phyloP scores from a whole-genome alignment of 1,140 invertebrate species.

The Macrosteles quadrilineatus region DNA sequence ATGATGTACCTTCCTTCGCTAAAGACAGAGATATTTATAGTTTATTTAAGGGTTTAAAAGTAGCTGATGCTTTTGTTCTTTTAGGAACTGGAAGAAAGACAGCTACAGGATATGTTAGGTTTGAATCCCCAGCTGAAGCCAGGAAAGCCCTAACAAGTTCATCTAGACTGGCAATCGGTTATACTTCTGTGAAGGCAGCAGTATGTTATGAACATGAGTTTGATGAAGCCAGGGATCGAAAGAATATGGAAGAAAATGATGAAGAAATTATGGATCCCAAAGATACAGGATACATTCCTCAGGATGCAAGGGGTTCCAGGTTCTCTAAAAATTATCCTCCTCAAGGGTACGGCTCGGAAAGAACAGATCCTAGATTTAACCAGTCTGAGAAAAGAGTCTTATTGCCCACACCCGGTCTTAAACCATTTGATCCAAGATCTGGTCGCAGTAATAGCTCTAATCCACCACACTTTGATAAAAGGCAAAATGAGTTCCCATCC shows the following conservation, averaged over 20 bases:
- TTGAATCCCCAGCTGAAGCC: slow-evolving; percentile 64
- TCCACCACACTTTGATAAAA: not conserved
- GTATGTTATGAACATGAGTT: slow-evolving; percentile 26
- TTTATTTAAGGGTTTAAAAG: slow-evolving; percentile 69
- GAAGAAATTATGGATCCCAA: slow-evolving; percentile 18
- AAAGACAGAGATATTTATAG: slow-evolving; percentile 78
- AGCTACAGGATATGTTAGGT: slow-evolving; percentile 69
- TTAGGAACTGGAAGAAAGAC: slow-evolving; percentile 41
- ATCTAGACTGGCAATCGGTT: slow-evolving; percentile 8
- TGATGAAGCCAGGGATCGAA: slow-evolving; percentile 18
- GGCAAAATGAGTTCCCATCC: not conserved
- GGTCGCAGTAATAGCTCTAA: not conserved
- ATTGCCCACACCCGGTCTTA: not conserved
- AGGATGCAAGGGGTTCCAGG: not conserved
- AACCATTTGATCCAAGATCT: slow-evolving; percentile 5
- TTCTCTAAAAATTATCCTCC: not conserved
- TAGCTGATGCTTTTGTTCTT: slow-evolving; percentile 62
- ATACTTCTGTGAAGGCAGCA: not conserved
- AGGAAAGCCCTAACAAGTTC: not conserved
- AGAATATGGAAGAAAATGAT: slow-evolving; percentile 30
- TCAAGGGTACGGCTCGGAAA: not conserved
- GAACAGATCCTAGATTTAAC: slow-evolving; percentile 1
- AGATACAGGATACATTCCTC: not conserved
- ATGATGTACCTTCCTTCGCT: slow-evolving; percentile 66
- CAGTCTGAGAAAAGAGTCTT: not conserved